Evolutionary conservation across 2,888 invertebrate genomes (phyloP), one percentile per base, ranked within the genome.

Genomic region (Mesochorus sp.): DNA sequence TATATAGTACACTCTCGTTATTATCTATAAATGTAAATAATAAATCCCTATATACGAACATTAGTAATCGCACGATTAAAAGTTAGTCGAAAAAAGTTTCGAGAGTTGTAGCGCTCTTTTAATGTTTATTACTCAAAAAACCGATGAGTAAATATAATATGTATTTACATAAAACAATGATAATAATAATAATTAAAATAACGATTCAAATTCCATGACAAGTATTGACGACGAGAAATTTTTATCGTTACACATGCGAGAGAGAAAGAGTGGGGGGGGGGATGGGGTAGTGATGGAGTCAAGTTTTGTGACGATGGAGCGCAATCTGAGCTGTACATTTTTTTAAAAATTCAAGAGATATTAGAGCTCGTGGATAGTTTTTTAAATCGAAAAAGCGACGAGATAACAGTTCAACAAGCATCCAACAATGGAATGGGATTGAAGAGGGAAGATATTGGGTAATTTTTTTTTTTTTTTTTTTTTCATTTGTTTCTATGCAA

Each of bases 161-260:
- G 66, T 78, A 79, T 78, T 78, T 80, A 80, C 78, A 80, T 74
- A 51, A n/a, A 78, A 75, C 57, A 75, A 74, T 80, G 68, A 73
- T 70, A 44, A 49, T 62, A 59, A 28, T 44, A 4, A 44, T 26
- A 47, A 31, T 24, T 26, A 39, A 59, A 59, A 39, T 47, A 70
- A 61, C n/a, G 26, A 74, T 59, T 59, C 47, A 66, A 66, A 72
- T 44, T 51, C 42, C n/a, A n/a, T n/a, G 49, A 75, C 31, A 70
- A 71, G 10, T 37, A 70, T 53, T 34, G 6, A 44, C 39, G 64
- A 19, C 21, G 39, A 12, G 37, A 31, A 28, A 10, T 26, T 51
- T n/a, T 61, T 28, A 31, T 61, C 55, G 31, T 28, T 53, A 26
- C 26, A 19, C 26, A 55, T 44, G 51, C 12, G n/a, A 19, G 12